Conservation (phyloP, 2,113 vertebrate species). For the Equus quagga region DNA sequence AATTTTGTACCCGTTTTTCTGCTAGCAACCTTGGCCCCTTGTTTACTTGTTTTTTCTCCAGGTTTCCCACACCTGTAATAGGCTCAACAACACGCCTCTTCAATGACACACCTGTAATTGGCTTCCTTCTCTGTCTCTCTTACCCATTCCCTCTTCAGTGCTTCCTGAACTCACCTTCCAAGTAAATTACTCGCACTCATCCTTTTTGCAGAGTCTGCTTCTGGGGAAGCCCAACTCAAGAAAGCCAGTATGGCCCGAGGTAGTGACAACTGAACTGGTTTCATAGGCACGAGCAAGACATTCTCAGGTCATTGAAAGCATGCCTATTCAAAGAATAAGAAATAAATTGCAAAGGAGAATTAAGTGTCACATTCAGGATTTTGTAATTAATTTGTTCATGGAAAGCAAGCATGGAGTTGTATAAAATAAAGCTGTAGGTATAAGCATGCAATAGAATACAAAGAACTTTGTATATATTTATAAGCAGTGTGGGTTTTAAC, state of each 20-base stretch:
- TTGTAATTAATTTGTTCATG: not conserved
- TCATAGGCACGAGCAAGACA: not conserved
- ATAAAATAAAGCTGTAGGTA: not conserved
- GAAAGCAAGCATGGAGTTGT: not conserved
- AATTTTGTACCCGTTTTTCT: not conserved
- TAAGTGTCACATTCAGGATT: not conserved
- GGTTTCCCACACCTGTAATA: not conserved
- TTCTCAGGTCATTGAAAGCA: not conserved
- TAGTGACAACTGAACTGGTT: not conserved
- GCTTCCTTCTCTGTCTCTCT: not conserved
- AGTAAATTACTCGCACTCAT: not conserved
- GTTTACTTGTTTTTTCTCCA: not conserved
- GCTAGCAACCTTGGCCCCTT: not conserved
- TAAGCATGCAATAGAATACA: not conserved
- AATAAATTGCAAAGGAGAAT: not conserved
- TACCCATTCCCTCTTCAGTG: fast-evolving
- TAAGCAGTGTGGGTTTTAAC: not conserved
- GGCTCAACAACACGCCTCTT: not conserved
- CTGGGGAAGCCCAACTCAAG: not conserved
- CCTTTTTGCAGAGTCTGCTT: not conserved
- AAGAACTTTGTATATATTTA: not conserved
- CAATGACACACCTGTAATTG: not conserved
- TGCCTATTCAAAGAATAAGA: not conserved
- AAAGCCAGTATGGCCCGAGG: not conserved
- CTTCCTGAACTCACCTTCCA: not conserved